Evolutionary conservation across 2,797 vertebrate genomes (phyloP).

Genomic region (Etheostoma nigrum): DNA sequence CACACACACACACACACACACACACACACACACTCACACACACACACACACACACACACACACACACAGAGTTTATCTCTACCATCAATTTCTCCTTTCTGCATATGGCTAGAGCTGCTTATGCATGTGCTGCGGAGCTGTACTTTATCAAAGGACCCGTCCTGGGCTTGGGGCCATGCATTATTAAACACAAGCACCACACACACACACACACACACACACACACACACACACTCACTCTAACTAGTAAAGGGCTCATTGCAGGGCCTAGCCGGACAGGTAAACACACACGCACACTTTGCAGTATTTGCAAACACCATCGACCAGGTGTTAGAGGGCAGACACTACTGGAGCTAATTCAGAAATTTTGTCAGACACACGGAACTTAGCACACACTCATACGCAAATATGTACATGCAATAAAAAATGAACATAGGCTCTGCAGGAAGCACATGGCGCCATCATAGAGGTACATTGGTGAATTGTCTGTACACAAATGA

Average conservation of each 20-base stretch:
- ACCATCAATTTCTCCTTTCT: constrained; percentile 87
- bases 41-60: constrained; percentile 48
- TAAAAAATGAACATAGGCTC: constrained; percentile 19
- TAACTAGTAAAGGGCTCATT: constrained; percentile 70
- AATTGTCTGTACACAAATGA: constrained; percentile 22
- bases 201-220: constrained; percentile 54
- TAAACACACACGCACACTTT: constrained; percentile 46
- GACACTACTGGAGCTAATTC: constrained; percentile 44
- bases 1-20: constrained; percentile 5
- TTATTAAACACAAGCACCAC: constrained; percentile 86
- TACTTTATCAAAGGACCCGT: constrained; percentile 88
- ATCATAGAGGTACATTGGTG: constrained; percentile 12
- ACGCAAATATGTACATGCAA: constrained; percentile 29
- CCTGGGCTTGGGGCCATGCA: constrained; percentile 85
- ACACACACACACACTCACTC: constrained; percentile 41
- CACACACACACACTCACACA: constrained; percentile 50
- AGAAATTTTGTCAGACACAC: constrained; percentile 52
- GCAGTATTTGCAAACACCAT: constrained; percentile 56
- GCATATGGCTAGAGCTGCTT: constrained; percentile 88
- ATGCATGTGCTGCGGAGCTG: constrained; percentile 84
- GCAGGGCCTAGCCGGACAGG: constrained; percentile 74
- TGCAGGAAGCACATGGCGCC: constrained; percentile 2
- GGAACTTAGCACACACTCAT: constrained; percentile 29
- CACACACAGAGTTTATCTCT: constrained; percentile 83
- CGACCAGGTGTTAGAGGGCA: constrained; percentile 62